Evolutionary conservation across 2,113 vertebrate species (phyloP).

Genomic region (Siniperca chuatsi): DNA sequence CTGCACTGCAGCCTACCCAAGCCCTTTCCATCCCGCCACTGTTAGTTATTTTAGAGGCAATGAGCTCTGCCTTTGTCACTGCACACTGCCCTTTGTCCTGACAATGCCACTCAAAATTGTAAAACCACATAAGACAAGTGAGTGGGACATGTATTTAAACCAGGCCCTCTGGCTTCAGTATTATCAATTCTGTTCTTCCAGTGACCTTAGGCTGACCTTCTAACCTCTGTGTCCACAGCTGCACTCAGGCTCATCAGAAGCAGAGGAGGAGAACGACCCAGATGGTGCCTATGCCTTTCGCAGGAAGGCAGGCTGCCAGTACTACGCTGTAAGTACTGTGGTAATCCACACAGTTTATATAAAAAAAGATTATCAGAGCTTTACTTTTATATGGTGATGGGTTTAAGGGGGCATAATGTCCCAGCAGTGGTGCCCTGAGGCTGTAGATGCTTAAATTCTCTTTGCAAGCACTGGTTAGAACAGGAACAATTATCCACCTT

Average conservation of each 20-base stretch:
- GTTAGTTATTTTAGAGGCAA: background rate
- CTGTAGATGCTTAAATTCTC: background rate
- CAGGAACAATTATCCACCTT: background rate
- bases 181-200: background rate
- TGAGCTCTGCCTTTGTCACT: background rate
- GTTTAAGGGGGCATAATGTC: background rate
- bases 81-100: background rate
- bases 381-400: too few species aligned
- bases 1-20: background rate
- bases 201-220: conserved; percentile 30
- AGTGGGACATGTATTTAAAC: background rate
- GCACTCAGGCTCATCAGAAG: conserved; percentile 94
- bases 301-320: conserved; percentile 97
- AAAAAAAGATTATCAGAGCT: background rate
- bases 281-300: conserved; percentile 96
- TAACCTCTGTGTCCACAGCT: conserved; percentile 72
- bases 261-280: conserved; percentile 97
- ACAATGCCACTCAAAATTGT: background rate
- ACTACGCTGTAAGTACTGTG: conserved; percentile 90
- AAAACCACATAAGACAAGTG: background rate
- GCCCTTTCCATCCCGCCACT: background rate
- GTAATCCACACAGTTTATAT: background rate
- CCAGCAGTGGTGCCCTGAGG: background rate
- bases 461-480: background rate
- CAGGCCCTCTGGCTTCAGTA: background rate